Conservation (phyloP, 2,888 invertebrate species). For the Oithona nana region DNA sequence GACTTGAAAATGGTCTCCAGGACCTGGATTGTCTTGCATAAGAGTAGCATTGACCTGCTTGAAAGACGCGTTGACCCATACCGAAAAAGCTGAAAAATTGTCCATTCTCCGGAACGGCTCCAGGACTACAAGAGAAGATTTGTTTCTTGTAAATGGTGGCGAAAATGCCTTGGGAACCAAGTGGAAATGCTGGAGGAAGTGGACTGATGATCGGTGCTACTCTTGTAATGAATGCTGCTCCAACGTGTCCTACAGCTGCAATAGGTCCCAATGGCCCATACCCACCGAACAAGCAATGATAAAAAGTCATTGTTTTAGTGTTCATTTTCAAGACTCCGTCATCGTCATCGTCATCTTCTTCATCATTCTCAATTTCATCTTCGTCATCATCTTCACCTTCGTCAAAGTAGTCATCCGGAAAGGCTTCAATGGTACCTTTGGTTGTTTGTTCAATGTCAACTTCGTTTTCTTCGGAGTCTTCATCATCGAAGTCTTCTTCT, state of each 20-base stretch:
- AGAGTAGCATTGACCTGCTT: not conserved
- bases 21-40: not conserved
- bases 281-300: slow-evolving; percentile 4
- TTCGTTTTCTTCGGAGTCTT: not conserved
- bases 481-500: not conserved
- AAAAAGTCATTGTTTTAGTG: not conserved
- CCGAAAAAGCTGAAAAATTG: not conserved
- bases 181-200: not conserved
- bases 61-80: not conserved
- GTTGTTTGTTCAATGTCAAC: not conserved
- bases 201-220: not conserved
- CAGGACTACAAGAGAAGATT: slow-evolving; percentile 9
- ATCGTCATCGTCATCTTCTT: not conserved
- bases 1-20: slow-evolving; percentile 6
- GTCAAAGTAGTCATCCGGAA: not conserved
- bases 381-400: not conserved
- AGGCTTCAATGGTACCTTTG: not conserved
- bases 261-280: slow-evolving; percentile 13
- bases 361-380: not conserved
- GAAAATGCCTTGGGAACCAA: not conserved
- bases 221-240: not conserved
- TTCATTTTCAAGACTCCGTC: not conserved
- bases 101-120: not conserved
- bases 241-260: not conserved
- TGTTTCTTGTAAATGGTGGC: not conserved